Percentiles rank a stretch among this genome's conserved stretches.
Evolutionary conservation across 2,888 invertebrate species (phyloP).

Genomic region (Caenorhabditis afra): DNA sequence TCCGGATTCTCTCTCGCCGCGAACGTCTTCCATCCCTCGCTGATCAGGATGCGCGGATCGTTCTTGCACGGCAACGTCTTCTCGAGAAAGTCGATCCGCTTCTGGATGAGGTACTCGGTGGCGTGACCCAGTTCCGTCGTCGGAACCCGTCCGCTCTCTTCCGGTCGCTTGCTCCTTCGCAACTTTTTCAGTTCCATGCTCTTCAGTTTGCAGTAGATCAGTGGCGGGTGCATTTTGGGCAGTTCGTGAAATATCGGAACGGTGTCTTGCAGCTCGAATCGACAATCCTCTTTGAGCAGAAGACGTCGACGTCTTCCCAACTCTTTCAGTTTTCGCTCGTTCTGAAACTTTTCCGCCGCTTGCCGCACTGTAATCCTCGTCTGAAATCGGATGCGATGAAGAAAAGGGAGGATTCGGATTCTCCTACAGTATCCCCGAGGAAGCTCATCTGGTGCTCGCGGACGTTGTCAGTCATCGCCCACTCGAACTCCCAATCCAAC

Average conservation of each 20-base stretch:
- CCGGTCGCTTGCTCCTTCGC: not conserved
- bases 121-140: not conserved
- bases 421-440: constrained; percentile 17
- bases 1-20: constrained; percentile 17
- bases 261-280: constrained; percentile 26
- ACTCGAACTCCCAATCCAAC: constrained; percentile 43
- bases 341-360: constrained; percentile 16
- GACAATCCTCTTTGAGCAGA: constrained; percentile 12
- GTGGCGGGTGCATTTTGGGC: constrained; percentile 40
- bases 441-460: constrained; percentile 32
- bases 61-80: constrained; percentile 37
- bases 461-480: constrained; percentile 33
- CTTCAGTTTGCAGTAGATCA: constrained; percentile 30
- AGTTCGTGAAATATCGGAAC: constrained; percentile 30
- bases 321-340: constrained; percentile 29
- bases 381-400: constrained; percentile 12
- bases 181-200: constrained; percentile 42
- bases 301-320: constrained; percentile 11
- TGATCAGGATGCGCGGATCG: constrained; percentile 27
- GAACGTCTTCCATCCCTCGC: constrained; percentile 32
- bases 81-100: constrained; percentile 35
- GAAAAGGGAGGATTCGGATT: too few relatives aligned
- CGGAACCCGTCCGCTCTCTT: not conserved
- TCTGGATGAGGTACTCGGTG: constrained; percentile 18
- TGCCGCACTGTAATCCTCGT: not conserved